phyloP scores from a whole-genome alignment of 1,140 invertebrate species.

The Drosophila sulfurigaster region DNA sequence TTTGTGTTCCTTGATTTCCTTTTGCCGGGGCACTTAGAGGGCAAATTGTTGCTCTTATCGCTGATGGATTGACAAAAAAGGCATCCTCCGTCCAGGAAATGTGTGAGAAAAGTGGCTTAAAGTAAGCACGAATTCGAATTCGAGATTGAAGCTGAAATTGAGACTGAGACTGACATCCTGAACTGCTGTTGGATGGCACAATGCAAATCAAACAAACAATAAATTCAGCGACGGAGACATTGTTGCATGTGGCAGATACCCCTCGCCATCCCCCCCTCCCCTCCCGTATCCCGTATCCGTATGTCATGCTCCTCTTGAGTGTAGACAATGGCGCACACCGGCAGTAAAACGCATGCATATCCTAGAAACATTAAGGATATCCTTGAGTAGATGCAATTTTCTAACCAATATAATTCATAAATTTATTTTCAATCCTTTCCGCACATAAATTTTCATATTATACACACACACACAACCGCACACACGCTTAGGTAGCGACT shows the following conservation, averaged over 20 bases:
- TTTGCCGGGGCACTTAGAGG: slow-evolving; percentile 56
- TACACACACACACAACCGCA: slow-evolving; percentile 56
- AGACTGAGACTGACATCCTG: slow-evolving; percentile 1
- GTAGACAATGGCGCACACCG: slow-evolving; percentile 51
- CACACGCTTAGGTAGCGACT: slow-evolving; percentile 4
- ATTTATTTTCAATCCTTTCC: slow-evolving; percentile 85
- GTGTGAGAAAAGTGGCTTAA: slow-evolving; percentile 29
- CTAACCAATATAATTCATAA: slow-evolving; percentile 85
- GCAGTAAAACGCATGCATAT: slow-evolving; percentile 71
- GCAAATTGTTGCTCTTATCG: slow-evolving; percentile 76
- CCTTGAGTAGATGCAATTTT: slow-evolving; percentile 85
- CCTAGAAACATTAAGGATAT: slow-evolving; percentile 83
- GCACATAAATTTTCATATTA: slow-evolving; percentile 84
- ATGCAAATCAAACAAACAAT: slow-evolving; percentile 82
- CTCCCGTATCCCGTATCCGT: too few relatives aligned
- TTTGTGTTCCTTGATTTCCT: slow-evolving; percentile 3
- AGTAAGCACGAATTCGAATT: neutral
- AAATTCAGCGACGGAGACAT: slow-evolving; percentile 75
- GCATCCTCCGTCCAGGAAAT: neutral
- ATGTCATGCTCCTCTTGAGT: neutral
- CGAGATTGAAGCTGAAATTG: neutral
- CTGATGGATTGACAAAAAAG: slow-evolving; percentile 51
- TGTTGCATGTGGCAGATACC: slow-evolving; percentile 56
- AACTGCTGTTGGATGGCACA: slow-evolving; percentile 29
- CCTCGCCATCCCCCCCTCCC: neutral